A percentile compares a stretch with the other conserved stretches of the same genome.
These are phyloP conservation scores for Spilosoma lubricipeda DNA, from an alignment of 2,888 invertebrate species.

Conservation along the genomic window DNA sequence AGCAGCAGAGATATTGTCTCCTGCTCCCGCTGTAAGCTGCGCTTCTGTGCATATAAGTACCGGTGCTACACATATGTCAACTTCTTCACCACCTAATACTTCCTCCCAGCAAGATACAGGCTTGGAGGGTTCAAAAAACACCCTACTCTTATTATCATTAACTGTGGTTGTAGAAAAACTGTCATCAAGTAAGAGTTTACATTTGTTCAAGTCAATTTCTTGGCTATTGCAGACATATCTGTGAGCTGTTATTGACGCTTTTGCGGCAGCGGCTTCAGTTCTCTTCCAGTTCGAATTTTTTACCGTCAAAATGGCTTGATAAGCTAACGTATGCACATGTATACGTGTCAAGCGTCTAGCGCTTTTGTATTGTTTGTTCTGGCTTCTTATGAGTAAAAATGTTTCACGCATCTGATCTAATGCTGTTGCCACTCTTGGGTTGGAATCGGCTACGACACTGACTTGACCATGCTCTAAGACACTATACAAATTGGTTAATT, in stretches of 20 bases:
- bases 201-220: conserved; percentile 80
- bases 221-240: conserved; percentile 92
- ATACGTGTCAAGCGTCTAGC: conserved; percentile 89
- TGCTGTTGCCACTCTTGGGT: conserved; percentile 92
- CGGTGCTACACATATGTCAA: conserved; percentile 93
- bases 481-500: conserved; percentile 91
- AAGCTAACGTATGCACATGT: conserved; percentile 95
- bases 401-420: conserved; percentile 93
- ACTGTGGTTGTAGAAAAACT: conserved; percentile 91
- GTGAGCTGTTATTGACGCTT: conserved; percentile 93
- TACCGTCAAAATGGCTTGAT: conserved; percentile 92
- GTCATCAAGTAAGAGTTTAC: conserved; percentile 91
- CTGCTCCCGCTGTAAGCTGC: conserved; percentile 93
- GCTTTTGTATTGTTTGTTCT: conserved; percentile 72
- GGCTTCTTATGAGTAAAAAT: conserved; percentile 83
- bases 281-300: conserved; percentile 91
- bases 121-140: conserved; percentile 88
- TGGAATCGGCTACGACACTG: conserved; percentile 91
- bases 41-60: conserved; percentile 94
- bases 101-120: conserved; percentile 95
- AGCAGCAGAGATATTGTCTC: conserved; percentile 95
- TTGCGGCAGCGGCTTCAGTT: conserved; percentile 92
- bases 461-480: conserved; percentile 90
- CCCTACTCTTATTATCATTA: conserved; percentile 82
- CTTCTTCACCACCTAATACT: conserved; percentile 76